Conservation (phyloP, 2,113 vertebrate species). For the Lagenorhynchus albirostris region DNA sequence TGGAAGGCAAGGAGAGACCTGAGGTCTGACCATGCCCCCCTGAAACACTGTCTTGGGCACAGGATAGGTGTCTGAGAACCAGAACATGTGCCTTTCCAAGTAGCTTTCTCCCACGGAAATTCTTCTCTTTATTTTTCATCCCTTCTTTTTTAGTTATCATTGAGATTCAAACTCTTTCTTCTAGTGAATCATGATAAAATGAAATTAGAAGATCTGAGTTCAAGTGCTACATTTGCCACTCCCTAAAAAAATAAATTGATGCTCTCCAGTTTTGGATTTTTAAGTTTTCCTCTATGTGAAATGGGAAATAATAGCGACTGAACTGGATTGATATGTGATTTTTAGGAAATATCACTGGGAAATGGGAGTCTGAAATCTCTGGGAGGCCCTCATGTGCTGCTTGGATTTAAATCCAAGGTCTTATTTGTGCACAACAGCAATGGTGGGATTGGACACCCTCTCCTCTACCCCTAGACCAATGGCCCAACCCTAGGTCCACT, state of each 20-base stretch:
- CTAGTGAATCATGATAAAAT: background rate
- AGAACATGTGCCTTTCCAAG: background rate
- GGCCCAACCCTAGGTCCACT: background rate
- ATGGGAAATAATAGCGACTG: background rate
- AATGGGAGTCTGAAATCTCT: background rate
- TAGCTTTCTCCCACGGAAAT: no score
- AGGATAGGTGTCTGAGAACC: background rate
- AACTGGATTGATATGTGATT: rapidly evolving
- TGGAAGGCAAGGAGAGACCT: background rate
- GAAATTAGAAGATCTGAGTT: background rate
- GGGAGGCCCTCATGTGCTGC: background rate
- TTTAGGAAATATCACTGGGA: background rate
- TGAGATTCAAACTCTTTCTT: background rate
- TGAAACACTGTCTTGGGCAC: rapidly evolving
- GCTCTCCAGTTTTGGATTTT: background rate
- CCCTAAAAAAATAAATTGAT: background rate
- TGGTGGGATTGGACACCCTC: rapidly evolving
- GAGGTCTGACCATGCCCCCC: background rate
- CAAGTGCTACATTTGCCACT: background rate
- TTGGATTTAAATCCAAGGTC: background rate
- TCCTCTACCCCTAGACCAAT: background rate
- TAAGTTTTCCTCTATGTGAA: background rate
- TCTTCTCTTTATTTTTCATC: background rate
- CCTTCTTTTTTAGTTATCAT: background rate
- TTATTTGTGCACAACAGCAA: background rate